Base-by-base conservation (phyloP, 2,113 vertebrate species). In the Clupea harengus region DNA sequence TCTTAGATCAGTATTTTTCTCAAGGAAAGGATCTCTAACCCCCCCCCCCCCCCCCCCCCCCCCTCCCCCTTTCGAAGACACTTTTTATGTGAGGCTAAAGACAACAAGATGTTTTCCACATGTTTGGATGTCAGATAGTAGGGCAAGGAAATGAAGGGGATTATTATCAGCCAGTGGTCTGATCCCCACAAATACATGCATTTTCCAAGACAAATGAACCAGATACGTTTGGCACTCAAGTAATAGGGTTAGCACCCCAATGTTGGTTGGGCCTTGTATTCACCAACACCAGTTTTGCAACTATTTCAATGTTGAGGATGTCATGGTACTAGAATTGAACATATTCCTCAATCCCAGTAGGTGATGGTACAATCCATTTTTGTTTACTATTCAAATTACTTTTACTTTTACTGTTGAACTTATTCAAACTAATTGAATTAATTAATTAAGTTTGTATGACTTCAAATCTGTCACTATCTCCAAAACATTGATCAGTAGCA, bases 91-190 rank as follows among this genome's bases (percentile, higher is more conserved):
- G 72, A 78, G 86, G 45, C 82, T 84, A 75, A 88, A 91, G 52
- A 83, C 85, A 90, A 86, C 91, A 91, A 92, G 83, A 83, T 85
- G 89, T 46, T 28, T 85, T 67, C 86, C 86, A 88, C 88, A 89
- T 89, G 90, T 91, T 84, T 85, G 54, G 67, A 81, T 9, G 25
- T 75, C 46, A 80, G 45, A 50, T 64, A 22, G 83, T 11, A 39
- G 44, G 45, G n/a, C 47, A 46, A 83, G 89, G 90, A 93, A 93
- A 92, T 93, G 86, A 91, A 87, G 87, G 57, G 28, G 89, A 90
- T 93, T 88, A 89, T 47, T 81, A 13, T 18, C 20, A 75, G 83
- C 85, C 67, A 83, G 83, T 28, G 54, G 89, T 86, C 47, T 72
- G 45, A 90, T 72, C 86, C 86, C 82, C 82, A 84, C 87, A 91